Evolutionary conservation across 2,797 vertebrate genomes (phyloP).

Genomic region (Gymnocypris eckloni): DNA sequence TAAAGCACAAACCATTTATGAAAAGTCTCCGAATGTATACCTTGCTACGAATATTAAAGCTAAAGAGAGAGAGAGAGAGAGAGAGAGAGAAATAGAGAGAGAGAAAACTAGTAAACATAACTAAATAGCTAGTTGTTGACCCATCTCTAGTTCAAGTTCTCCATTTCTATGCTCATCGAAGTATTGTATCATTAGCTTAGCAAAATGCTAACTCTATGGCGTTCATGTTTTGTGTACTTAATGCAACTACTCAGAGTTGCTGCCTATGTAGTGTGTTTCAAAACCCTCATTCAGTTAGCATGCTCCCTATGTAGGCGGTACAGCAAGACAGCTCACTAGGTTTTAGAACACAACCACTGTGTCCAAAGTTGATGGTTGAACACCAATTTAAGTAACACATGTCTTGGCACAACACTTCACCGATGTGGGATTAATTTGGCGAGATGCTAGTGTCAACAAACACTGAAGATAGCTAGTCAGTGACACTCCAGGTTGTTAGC

Average conservation of each 20-base stretch:
- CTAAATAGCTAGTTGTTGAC: not conserved
- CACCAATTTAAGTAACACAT: slow-evolving; percentile 3
- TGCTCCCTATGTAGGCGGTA: not conserved
- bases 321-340: not conserved
- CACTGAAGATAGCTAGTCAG: slow-evolving; percentile 41
- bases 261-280: not conserved
- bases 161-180: not conserved
- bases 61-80: not conserved
- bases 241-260: not conserved
- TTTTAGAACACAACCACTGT: not conserved
- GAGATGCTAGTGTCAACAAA: slow-evolving; percentile 30
- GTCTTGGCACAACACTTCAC: slow-evolving; percentile 3
- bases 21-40: not conserved
- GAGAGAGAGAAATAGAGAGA: too few relatives aligned
- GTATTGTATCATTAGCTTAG: not conserved
- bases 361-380: slow-evolving; percentile 2
- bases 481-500: slow-evolving; percentile 55
- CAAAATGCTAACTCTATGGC: not conserved
- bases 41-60: not conserved
- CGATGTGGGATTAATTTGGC: slow-evolving; percentile 8
- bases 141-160: not conserved
- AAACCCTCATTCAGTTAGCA: not conserved
- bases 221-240: not conserved
- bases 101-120: not conserved
- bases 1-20: not conserved